Evolutionary conservation across 2,113 vertebrate genomes (phyloP).

Genomic region (Junco hyemalis): DNA sequence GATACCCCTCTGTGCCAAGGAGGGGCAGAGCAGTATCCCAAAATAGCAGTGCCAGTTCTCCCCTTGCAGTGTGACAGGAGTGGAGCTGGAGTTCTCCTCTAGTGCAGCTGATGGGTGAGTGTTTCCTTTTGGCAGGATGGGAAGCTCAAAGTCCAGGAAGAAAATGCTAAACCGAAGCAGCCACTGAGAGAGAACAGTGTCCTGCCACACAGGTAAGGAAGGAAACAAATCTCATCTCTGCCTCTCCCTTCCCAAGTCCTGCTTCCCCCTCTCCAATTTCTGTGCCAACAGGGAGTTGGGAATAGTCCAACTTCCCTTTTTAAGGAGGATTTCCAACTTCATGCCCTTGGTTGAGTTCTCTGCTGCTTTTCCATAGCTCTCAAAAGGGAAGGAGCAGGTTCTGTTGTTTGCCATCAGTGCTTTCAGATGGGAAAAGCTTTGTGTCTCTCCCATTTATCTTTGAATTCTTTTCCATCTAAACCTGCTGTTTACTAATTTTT

Average conservation of each 20-base stretch:
- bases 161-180: conserved; percentile 61
- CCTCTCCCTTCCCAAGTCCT: background rate
- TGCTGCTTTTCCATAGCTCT: background rate
- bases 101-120: background rate
- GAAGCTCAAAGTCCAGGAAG: conserved; percentile 67
- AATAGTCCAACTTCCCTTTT: background rate
- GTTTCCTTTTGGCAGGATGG: conserved; percentile 69
- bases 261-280: background rate
- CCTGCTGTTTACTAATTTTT: background rate
- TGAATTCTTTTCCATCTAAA: background rate
- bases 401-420: fast-evolving
- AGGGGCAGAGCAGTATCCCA: background rate
- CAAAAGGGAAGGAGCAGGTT: background rate
- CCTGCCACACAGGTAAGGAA: conserved; percentile 44
- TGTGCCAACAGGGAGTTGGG: background rate
- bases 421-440: background rate
- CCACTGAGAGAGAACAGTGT: conserved; percentile 56
- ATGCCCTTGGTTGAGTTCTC: background rate
- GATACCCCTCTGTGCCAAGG: background rate
- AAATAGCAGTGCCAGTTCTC: fast-evolving
- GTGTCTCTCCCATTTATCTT: background rate
- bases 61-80: background rate
- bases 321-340: background rate
- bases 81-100: background rate
- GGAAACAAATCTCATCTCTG: background rate